A percentile compares a stretch with the other conserved stretches of the same genome.
Evolutionary conservation across 2,888 invertebrate genomes (phyloP).

Genomic region (Erpobdella octoculata): DNA sequence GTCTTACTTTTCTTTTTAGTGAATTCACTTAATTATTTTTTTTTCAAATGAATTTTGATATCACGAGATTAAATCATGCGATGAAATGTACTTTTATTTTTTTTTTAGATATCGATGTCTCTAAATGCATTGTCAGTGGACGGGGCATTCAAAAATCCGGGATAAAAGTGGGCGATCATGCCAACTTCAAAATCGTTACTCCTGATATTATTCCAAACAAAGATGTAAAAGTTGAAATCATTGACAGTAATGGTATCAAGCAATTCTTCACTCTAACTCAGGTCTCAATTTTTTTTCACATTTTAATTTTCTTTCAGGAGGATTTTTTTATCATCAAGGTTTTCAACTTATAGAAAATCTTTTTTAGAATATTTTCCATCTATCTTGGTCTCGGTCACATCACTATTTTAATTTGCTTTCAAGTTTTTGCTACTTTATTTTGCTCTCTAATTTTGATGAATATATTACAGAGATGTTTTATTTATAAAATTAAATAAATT

Average conservation of each 20-base stretch:
- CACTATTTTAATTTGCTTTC: no score
- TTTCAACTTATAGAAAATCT: no score
- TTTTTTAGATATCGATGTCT: slow-evolving; percentile 19
- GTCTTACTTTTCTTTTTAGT: not conserved
- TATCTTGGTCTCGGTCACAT: no score
- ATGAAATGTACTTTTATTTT: not conserved
- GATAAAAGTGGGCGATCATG: slow-evolving; percentile 13
- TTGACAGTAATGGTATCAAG: not conserved
- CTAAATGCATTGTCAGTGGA: slow-evolving; percentile 22
- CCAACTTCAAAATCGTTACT: slow-evolving; percentile 19
- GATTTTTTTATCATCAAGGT: not conserved
- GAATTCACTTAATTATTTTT: not conserved
- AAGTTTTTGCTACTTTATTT: not conserved
- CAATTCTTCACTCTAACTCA: not conserved
- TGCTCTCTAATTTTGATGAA: not conserved
- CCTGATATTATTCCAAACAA: not conserved
- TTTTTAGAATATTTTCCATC: no score
- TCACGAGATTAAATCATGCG: not conserved
- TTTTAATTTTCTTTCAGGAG: not conserved
- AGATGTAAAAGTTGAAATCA: slow-evolving; percentile 12
- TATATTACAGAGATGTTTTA: not conserved
- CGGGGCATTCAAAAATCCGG: slow-evolving; percentile 28
- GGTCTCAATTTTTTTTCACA: not conserved
- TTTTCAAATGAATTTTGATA: not conserved
- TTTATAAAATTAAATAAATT: not conserved